Evolutionary conservation across 2,797 vertebrate genomes (phyloP).

Genomic region (Hafferia zeledoni): DNA sequence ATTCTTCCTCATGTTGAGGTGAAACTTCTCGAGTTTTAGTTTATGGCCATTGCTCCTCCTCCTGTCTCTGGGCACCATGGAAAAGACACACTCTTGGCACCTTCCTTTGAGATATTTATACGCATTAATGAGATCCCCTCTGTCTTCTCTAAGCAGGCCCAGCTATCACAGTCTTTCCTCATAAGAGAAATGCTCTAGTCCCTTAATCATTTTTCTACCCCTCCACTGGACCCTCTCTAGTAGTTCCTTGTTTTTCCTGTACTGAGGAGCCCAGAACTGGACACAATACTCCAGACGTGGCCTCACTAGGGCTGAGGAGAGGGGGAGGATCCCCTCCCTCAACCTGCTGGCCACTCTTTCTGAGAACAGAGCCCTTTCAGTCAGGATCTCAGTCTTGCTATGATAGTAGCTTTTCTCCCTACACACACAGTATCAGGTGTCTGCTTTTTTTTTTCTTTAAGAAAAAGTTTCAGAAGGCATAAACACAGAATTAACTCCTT

Average conservation of each 20-base stretch:
- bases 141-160: neutral
- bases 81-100: neutral
- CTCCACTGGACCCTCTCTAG: neutral
- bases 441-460: neutral
- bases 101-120: neutral
- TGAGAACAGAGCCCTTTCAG: neutral
- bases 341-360: neutral
- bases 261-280: neutral
- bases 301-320: accelerated
- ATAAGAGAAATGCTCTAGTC: neutral
- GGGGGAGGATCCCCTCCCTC: neutral
- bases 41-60: neutral
- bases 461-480: neutral
- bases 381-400: neutral
- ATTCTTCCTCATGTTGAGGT: neutral
- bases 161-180: neutral
- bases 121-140: neutral
- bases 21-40: neutral
- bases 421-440: neutral
- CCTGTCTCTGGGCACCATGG: neutral
- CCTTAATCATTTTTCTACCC: neutral
- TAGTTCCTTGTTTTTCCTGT: neutral
- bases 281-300: neutral
- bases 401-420: neutral
- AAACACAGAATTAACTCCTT: neutral